Conservation (phyloP, 1,140 invertebrate species). For the Nebria ingens region DNA sequence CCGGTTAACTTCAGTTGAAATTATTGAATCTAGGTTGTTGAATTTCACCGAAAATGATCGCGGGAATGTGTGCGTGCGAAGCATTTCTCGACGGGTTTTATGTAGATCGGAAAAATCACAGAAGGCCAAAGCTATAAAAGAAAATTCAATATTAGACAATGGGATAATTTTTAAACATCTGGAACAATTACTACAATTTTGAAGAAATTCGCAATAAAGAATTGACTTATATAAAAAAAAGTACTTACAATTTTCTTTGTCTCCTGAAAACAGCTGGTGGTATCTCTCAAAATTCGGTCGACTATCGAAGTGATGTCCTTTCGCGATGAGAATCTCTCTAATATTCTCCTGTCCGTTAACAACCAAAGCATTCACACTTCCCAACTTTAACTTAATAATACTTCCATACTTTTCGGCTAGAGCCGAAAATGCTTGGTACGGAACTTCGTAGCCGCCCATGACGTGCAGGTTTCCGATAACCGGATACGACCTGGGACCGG, state of each 20-base stretch:
- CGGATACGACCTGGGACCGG: constrained; percentile 46
- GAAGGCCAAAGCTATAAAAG: constrained; percentile 65
- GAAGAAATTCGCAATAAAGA: background rate
- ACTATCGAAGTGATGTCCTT: constrained; percentile 51
- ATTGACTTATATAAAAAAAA: constrained; percentile 13
- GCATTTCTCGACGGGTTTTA: constrained; percentile 62
- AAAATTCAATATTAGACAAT: constrained; percentile 20
- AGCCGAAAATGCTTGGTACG: constrained; percentile 50
- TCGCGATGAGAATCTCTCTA: constrained; percentile 48
- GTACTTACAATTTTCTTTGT: constrained; percentile 60
- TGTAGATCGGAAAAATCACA: constrained; percentile 77
- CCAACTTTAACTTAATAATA: constrained; percentile 48
- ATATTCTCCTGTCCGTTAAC: constrained; percentile 53
- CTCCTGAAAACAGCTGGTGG: constrained; percentile 49
- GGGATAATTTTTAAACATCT: too few relatives aligned
- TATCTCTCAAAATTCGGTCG: constrained; percentile 55
- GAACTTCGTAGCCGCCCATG: constrained; percentile 47
- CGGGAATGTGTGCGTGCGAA: constrained; percentile 63
- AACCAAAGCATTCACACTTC: constrained; percentile 48
- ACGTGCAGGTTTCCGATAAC: constrained; percentile 49
- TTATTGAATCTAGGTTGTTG: constrained; percentile 45
- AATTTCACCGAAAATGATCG: constrained; percentile 57
- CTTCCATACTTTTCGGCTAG: constrained; percentile 42
- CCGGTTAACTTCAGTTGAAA: constrained; percentile 39
- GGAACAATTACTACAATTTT: background rate